A percentile compares a stretch with the other conserved stretches of the same genome.
phyloP scores from a whole-genome alignment of 2,113 vertebrate species.

The Cepphus grylle region DNA sequence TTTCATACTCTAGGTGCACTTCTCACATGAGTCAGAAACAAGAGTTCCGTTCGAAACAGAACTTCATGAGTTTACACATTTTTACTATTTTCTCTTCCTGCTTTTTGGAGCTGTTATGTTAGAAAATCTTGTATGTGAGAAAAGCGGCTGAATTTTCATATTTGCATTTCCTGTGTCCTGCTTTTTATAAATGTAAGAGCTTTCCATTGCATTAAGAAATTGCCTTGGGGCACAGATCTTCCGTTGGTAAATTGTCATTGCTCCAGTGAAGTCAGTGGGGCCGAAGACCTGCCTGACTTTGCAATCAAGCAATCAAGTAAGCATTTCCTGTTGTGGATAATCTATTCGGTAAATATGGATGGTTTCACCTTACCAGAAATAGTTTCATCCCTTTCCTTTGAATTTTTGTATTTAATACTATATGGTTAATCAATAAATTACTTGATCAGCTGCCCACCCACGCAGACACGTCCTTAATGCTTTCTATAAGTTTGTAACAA shows the following conservation, averaged over 20 bases:
- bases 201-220: conserved; percentile 18
- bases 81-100: background rate
- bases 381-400: conserved; percentile 4
- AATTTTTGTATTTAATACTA: conserved; percentile 1
- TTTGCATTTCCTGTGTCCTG: background rate
- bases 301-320: conserved; percentile 16
- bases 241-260: background rate
- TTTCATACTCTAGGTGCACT: background rate
- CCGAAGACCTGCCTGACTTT: background rate
- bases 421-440: conserved; percentile 39
- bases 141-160: background rate
- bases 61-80: background rate
- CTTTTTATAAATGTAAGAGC: background rate
- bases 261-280: background rate
- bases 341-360: background rate
- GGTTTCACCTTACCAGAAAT: conserved; percentile 28
- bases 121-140: background rate
- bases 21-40: background rate
- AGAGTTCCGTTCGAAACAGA: background rate
- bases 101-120: background rate
- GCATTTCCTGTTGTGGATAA: conserved; percentile 29
- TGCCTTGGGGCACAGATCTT: background rate
- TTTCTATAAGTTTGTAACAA: conserved; percentile 1
- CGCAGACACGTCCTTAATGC: background rate
- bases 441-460: conserved; percentile 7